These are phyloP conservation scores for Lottia scabra DNA, from an alignment of 2,888 invertebrate genomes.

Conservation along the genomic window DNA sequence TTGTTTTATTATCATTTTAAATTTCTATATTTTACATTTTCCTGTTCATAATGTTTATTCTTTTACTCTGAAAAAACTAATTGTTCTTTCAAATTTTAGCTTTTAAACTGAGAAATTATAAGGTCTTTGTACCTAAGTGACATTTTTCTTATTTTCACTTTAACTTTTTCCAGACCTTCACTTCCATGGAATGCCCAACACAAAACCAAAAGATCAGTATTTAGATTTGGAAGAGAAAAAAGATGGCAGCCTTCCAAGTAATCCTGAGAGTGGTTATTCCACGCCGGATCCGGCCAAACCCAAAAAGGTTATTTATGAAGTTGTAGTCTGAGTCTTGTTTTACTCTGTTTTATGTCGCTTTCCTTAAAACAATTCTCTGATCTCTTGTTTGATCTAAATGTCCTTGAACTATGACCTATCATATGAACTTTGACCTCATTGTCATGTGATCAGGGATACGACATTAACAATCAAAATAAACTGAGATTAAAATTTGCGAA, in stretches of 20 bases:
- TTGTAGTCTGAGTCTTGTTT: conserved; percentile 56
- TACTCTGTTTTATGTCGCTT: conserved; percentile 6
- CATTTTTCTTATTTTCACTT: background rate
- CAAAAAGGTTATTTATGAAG: conserved; percentile 68
- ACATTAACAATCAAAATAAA: too few species aligned
- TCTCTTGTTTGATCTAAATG: background rate
- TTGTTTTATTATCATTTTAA: too few species aligned
- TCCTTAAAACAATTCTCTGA: background rate
- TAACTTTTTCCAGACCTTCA: conserved; percentile 35
- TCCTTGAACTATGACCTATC: too few species aligned
- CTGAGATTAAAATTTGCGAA: too few species aligned
- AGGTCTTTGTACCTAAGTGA: too few species aligned
- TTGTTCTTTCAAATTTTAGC: too few species aligned
- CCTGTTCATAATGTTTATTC: too few species aligned
- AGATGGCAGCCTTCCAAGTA: conserved; percentile 41
- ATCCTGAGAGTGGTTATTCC: conserved; percentile 56
- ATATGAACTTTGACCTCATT: too few species aligned
- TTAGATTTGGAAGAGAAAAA: conserved; percentile 42
- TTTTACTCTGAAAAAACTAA: too few species aligned
- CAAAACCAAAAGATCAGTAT: conserved; percentile 53
- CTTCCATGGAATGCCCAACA: conserved; percentile 41
- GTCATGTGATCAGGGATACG: too few species aligned
- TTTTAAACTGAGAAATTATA: too few species aligned
- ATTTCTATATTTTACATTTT: too few species aligned
- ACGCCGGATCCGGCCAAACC: conserved; percentile 58